phyloP scores from a whole-genome alignment of 2,797 vertebrate genomes.

The Phaenicophaeus curvirostris region DNA sequence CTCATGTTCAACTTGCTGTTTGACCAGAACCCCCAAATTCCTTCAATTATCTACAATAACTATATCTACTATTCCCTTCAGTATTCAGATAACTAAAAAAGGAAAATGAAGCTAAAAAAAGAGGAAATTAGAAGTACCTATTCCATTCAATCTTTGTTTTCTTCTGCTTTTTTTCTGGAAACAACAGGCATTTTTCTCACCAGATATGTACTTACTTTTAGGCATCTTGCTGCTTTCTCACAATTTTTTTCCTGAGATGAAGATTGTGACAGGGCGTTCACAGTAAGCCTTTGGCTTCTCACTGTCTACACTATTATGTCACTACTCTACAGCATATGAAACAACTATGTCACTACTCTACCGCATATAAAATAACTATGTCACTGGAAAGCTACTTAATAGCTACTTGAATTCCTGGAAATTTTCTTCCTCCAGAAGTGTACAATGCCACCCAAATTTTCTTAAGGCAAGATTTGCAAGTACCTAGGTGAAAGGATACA shows the following conservation, averaged over 20 bases:
- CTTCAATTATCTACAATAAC: background rate
- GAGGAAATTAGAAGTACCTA: background rate
- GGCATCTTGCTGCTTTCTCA: background rate
- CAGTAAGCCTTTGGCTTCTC: background rate
- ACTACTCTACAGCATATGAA: background rate
- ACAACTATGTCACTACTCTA: too few relatives aligned
- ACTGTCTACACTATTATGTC: background rate
- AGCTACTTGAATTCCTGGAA: background rate
- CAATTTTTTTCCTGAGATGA: background rate
- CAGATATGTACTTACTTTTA: background rate
- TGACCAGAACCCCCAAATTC: too few relatives aligned
- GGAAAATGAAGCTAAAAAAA: background rate
- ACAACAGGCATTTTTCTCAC: background rate
- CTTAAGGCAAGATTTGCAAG: background rate
- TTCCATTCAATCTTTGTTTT: background rate
- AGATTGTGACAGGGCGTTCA: background rate
- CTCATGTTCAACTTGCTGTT: too few relatives aligned
- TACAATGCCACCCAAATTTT: background rate
- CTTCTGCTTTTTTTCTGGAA: background rate
- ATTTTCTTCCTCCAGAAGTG: background rate
- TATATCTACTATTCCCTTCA: background rate
- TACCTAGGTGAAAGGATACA: background rate
- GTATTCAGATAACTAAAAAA: background rate
- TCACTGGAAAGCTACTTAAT: background rate
- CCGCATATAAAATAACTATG: background rate